Percentiles rank a stretch among this genome's conserved stretches.
Conservation (phyloP, 92 coral and sea anemone genomes). For the Zoanthus sansibaricus region DNA sequence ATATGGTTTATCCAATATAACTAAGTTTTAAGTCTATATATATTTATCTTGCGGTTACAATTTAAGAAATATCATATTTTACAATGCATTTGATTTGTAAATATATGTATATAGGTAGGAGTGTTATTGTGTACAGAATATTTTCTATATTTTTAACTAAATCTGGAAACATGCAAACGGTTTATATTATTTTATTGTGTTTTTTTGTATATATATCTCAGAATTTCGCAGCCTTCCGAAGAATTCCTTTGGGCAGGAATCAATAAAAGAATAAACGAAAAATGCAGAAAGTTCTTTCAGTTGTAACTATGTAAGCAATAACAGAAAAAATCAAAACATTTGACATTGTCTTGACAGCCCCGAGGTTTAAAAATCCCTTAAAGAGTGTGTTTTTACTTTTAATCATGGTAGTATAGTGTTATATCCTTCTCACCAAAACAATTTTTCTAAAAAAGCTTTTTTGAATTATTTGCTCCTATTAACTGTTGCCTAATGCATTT, state of each 20-base stretch:
- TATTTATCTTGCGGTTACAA: conserved; percentile 21
- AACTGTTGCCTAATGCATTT: too few relatives aligned
- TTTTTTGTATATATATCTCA: conserved; percentile 18
- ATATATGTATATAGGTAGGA: conserved; percentile 15
- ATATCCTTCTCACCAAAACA: too few relatives aligned
- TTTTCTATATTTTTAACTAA: conserved; percentile 21
- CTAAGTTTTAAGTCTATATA: neutral
- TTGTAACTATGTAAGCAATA: too few relatives aligned
- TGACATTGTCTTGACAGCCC: too few relatives aligned
- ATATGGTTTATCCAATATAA: neutral
- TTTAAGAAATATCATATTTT: conserved; percentile 11
- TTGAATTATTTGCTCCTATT: too few relatives aligned
- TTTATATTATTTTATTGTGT: neutral
- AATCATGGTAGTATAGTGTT: too few relatives aligned
- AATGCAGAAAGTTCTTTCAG: too few relatives aligned
- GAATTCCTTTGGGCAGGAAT: conserved; percentile 13
- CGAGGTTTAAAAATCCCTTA: too few relatives aligned
- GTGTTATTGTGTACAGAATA: neutral
- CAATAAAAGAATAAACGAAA: neutral
- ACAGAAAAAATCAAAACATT: too few relatives aligned
- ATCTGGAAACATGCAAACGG: conserved; percentile 1
- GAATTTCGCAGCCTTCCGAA: conserved; percentile 12
- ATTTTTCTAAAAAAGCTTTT: too few relatives aligned
- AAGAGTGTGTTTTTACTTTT: too few relatives aligned
- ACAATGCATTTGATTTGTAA: conserved; percentile 30